These are phyloP conservation scores for Enteromius viviparus DNA, from an alignment of 2,797 vertebrate species.

Conservation along the genomic window DNA sequence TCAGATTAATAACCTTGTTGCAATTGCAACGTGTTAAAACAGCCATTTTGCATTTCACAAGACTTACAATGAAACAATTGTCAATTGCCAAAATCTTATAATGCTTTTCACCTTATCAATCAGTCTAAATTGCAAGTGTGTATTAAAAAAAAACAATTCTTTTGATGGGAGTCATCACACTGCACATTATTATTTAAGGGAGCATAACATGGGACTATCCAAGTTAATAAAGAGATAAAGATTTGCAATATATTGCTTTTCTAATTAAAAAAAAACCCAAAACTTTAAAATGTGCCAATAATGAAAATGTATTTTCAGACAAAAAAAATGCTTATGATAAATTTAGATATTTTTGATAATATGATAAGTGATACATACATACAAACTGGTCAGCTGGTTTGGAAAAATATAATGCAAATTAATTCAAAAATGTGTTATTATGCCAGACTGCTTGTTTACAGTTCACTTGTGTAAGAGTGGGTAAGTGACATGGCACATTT, in stretches of 20 bases:
- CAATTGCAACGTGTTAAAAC: constrained; percentile 67
- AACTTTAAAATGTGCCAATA: background rate
- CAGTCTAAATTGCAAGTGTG: constrained; percentile 48
- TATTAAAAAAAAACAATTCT: constrained; percentile 23
- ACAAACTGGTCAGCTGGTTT: background rate
- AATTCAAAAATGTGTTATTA: background rate
- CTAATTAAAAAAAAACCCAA: background rate
- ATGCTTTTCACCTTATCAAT: constrained; percentile 46
- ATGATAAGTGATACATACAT: background rate
- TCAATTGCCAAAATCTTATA: constrained; percentile 49
- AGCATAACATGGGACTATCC: background rate
- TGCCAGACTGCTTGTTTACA: background rate
- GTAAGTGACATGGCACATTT: background rate
- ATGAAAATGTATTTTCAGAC: background rate
- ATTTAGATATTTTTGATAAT: background rate
- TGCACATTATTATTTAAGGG: background rate
- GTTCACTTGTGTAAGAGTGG: background rate
- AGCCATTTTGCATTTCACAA: constrained; percentile 71
- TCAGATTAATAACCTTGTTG: constrained; percentile 67
- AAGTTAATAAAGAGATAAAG: background rate
- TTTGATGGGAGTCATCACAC: background rate
- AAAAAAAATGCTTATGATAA: background rate
- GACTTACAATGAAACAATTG: constrained; percentile 48
- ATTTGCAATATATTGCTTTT: background rate
- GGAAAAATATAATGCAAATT: background rate